Percentiles rank a stretch among this genome's conserved stretches.
These are phyloP conservation scores for Gerris lacustris DNA, from an alignment of 2,888 invertebrate genomes.

Conservation along the genomic window DNA sequence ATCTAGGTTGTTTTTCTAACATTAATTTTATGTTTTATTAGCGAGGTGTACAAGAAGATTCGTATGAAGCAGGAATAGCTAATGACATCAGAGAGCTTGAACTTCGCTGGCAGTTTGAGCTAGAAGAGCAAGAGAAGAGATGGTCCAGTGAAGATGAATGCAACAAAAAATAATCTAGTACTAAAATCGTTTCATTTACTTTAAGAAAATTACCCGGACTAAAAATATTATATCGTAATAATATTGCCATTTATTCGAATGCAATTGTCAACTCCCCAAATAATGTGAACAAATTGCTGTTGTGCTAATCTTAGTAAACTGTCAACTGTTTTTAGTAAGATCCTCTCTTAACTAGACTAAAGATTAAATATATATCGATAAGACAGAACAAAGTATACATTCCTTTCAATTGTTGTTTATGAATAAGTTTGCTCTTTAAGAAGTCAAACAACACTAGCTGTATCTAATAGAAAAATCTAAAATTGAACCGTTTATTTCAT, in stretches of 20 bases:
- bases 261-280: too few relatives aligned
- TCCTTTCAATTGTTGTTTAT: too few relatives aligned
- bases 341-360: too few relatives aligned
- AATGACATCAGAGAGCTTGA: slow-evolving; percentile 54
- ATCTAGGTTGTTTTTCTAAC: too few relatives aligned
- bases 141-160: slow-evolving; percentile 49
- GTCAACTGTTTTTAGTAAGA: background rate
- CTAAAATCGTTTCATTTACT: slow-evolving; percentile 18
- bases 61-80: slow-evolving; percentile 51
- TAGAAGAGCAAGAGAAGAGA: slow-evolving; percentile 50
- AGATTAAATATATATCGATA: too few relatives aligned
- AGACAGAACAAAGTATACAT: too few relatives aligned
- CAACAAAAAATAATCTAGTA: slow-evolving; percentile 32
- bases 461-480: too few relatives aligned
- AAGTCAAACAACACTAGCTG: too few relatives aligned
- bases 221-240: background rate
- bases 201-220: too few relatives aligned
- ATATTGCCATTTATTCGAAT: background rate
- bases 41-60: slow-evolving; percentile 40
- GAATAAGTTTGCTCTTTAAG: too few relatives aligned
- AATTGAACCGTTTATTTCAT: too few relatives aligned
- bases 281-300: too few relatives aligned
- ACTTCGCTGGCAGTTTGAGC: slow-evolving; percentile 51
- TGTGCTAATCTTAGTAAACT: background rate
- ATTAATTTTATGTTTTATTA: background rate